Evolutionary conservation across 2,888 invertebrate species (phyloP).

Genomic region (Apoda limacodes): DNA sequence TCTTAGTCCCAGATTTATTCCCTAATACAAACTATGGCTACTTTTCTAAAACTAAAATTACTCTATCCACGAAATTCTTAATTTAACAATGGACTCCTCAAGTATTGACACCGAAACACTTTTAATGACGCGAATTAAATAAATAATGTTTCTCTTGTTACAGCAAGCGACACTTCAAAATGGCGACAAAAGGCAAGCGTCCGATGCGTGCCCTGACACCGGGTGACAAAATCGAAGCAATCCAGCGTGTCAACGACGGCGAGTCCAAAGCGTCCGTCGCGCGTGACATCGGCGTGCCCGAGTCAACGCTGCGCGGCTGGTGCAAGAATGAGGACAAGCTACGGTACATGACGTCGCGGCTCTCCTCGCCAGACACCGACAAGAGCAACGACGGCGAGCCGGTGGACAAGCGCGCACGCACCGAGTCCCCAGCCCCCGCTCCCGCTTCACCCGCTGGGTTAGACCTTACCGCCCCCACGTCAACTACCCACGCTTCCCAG

Average conservation of each 20-base stretch:
- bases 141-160: conserved; percentile 34
- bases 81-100: too few species aligned
- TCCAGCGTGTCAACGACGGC: conserved; percentile 85
- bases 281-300: conserved; percentile 86
- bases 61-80: too few species aligned
- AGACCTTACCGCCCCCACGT: conserved; percentile 40
- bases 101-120: too few species aligned
- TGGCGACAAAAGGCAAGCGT: conserved; percentile 81
- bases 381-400: conserved; percentile 66
- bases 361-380: conserved; percentile 78
- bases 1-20: too few species aligned
- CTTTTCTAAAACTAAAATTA: too few species aligned
- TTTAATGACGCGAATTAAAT: neutral
- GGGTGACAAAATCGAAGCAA: conserved; percentile 83
- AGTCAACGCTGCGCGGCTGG: conserved; percentile 88
- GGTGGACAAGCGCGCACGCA: conserved; percentile 53
- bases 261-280: conserved; percentile 90
- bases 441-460: conserved; percentile 42
- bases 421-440: conserved; percentile 45
- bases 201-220: conserved; percentile 83
- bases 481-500: conserved; percentile 20
- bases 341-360: conserved; percentile 75
- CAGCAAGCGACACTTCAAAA: conserved; percentile 52
- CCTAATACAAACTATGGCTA: too few species aligned
- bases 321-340: conserved; percentile 87